A percentile compares a stretch with the other conserved stretches of the same genome.
Evolutionary conservation across 2,113 vertebrate genomes (phyloP).

Genomic region (Hirundichthys speculiger): DNA sequence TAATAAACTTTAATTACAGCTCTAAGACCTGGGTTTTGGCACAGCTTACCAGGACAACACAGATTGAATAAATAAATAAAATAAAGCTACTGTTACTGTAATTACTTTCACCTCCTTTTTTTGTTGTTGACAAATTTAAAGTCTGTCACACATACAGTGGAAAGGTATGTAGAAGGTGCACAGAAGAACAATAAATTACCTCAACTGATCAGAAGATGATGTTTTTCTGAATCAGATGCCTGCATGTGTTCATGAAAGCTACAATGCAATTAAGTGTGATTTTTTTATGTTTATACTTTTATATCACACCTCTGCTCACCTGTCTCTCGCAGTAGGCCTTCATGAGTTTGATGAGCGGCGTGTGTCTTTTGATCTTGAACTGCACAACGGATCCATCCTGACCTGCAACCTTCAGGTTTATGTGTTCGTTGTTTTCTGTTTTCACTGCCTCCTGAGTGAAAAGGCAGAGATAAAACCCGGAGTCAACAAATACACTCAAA

Average conservation of each 20-base stretch:
- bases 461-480: constrained; percentile 14
- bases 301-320: constrained; percentile 65
- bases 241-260: too few species aligned
- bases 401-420: constrained; percentile 98
- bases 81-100: too few species aligned
- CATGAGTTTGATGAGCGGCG: constrained; percentile 99
- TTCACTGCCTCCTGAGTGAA: constrained; percentile 89
- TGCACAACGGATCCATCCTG: constrained; percentile 99
- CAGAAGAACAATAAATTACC: too few species aligned
- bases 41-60: not conserved
- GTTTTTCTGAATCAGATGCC: too few species aligned
- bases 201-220: too few species aligned
- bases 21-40: not conserved
- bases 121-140: too few species aligned
- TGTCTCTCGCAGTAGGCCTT: constrained; percentile 99
- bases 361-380: constrained; percentile 99
- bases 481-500: too few species aligned
- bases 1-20: not conserved
- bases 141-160: too few species aligned
- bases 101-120: too few species aligned
- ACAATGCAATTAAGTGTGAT: too few species aligned
- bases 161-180: too few species aligned
- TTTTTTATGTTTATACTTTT: too few species aligned
- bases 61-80: not conserved
- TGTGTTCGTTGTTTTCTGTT: constrained; percentile 98